Conservation (phyloP, 2,113 vertebrate species). For the Saccopteryx leptura region DNA sequence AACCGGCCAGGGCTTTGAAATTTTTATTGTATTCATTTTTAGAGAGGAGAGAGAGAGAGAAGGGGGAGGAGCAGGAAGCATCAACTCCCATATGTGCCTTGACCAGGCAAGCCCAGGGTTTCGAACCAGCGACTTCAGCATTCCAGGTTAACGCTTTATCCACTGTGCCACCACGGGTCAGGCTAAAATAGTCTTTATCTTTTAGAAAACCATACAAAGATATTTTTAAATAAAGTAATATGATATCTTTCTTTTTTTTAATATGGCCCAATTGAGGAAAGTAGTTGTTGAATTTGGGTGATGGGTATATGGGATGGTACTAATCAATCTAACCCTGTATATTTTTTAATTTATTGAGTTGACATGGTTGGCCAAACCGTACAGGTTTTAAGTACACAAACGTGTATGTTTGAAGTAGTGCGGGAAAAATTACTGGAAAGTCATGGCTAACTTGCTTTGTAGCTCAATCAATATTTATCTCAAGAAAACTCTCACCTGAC, state of each 20-base stretch:
- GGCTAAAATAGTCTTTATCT: not conserved
- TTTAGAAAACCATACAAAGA: constrained; percentile 37
- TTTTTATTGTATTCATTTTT: too few species aligned
- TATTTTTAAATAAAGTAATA: not conserved
- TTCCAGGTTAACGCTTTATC: too few species aligned
- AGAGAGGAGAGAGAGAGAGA: too few species aligned
- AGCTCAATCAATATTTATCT: constrained; percentile 28
- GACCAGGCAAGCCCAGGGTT: too few species aligned
- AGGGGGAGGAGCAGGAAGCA: too few species aligned
- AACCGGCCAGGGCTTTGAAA: too few species aligned
- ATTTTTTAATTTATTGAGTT: too few species aligned
- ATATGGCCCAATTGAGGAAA: not conserved
- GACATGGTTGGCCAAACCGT: too few species aligned
- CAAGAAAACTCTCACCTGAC: not conserved
- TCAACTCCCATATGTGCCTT: too few species aligned
- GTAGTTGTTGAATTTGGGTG: not conserved
- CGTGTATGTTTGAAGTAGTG: not conserved
- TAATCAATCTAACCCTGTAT: not conserved
- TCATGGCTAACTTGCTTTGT: not conserved
- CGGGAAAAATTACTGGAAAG: not conserved
- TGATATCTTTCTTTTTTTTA: not conserved
- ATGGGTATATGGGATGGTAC: not conserved
- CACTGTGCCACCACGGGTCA: too few species aligned
- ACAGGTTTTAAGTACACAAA: too few species aligned
- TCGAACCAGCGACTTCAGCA: too few species aligned